A percentile compares a stretch with the other conserved stretches of the same genome.
Evolutionary conservation across 2,113 vertebrate species (phyloP).

Genomic region (Micromys minutus): DNA sequence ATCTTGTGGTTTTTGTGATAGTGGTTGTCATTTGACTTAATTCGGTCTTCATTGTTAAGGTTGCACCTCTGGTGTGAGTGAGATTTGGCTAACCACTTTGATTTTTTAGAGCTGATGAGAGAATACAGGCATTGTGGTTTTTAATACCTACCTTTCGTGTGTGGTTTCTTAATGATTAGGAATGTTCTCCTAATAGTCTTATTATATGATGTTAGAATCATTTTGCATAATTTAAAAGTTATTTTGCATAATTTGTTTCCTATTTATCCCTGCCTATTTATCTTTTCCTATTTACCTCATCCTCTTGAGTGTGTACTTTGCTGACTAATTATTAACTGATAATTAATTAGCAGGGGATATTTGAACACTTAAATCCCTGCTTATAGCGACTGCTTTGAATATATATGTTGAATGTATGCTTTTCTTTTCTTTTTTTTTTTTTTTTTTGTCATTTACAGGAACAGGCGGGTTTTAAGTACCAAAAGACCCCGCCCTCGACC

Average conservation of each 20-base stretch:
- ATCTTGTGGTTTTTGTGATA: conserved; percentile 1
- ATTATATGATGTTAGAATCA: conserved; percentile 14
- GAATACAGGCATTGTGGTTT: background rate
- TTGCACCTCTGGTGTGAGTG: background rate
- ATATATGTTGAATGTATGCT: conserved; percentile 27
- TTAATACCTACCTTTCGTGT: background rate
- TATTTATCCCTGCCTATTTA: conserved; percentile 18
- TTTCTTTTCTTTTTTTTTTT: too few species aligned
- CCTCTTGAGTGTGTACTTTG: background rate
- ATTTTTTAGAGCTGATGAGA: background rate
- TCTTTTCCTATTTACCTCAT: too few species aligned
- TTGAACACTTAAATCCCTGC: background rate
- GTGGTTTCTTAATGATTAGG: background rate
- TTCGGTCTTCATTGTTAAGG: background rate
- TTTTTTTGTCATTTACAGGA: conserved; percentile 71
- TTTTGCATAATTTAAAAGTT: conserved; percentile 40
- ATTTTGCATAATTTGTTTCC: conserved; percentile 33
- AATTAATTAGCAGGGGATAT: background rate
- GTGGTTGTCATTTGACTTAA: background rate
- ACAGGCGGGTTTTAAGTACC: conserved; percentile 68
- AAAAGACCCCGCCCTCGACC: conserved; percentile 56
- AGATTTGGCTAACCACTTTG: background rate
- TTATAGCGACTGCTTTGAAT: background rate
- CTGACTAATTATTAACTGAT: conserved; percentile 7
- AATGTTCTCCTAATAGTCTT: conserved; percentile 9